Evolutionary conservation across 2,888 invertebrate species (phyloP).

Genomic region (Yponomeuta evonymella): DNA sequence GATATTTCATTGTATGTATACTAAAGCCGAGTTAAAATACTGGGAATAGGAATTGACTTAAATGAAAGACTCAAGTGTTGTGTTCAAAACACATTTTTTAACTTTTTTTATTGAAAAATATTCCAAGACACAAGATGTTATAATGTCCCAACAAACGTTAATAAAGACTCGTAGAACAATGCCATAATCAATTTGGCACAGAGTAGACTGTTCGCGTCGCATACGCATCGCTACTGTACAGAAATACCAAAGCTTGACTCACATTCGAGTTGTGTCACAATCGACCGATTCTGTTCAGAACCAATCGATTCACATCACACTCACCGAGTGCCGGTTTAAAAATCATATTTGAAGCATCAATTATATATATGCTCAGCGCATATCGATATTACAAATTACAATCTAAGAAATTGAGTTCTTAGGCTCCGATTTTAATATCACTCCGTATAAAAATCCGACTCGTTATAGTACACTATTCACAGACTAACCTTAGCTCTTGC

Average conservation of each 20-base stretch:
- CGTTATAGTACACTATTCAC: slow-evolving; percentile 9
- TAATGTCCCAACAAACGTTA: slow-evolving; percentile 39
- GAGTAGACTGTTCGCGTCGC: not conserved
- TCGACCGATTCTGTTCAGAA: not conserved
- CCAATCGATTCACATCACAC: not conserved
- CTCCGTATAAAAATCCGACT: slow-evolving; percentile 10
- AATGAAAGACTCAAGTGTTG: slow-evolving; percentile 64
- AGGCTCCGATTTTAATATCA: slow-evolving; percentile 5
- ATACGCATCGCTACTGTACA: slow-evolving; percentile 2
- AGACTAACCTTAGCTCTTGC: slow-evolving; percentile 3
- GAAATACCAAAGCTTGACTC: slow-evolving; percentile 6
- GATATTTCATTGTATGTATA: no score
- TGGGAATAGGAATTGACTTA: slow-evolving; percentile 17
- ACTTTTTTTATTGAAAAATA: slow-evolving; percentile 72
- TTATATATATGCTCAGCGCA: not conserved
- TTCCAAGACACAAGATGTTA: slow-evolving; percentile 59
- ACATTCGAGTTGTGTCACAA: not conserved
- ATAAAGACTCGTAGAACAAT: slow-evolving; percentile 1
- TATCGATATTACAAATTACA: slow-evolving; percentile 9
- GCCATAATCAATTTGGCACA: slow-evolving; percentile 16
- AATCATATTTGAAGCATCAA: slow-evolving; percentile 11
- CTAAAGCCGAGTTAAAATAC: no score
- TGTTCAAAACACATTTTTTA: slow-evolving; percentile 74
- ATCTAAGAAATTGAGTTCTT: slow-evolving; percentile 12
- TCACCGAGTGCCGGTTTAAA: not conserved